Evolutionary conservation across 1,140 invertebrate genomes (phyloP).

Genomic region (Drosophila melanica): DNA sequence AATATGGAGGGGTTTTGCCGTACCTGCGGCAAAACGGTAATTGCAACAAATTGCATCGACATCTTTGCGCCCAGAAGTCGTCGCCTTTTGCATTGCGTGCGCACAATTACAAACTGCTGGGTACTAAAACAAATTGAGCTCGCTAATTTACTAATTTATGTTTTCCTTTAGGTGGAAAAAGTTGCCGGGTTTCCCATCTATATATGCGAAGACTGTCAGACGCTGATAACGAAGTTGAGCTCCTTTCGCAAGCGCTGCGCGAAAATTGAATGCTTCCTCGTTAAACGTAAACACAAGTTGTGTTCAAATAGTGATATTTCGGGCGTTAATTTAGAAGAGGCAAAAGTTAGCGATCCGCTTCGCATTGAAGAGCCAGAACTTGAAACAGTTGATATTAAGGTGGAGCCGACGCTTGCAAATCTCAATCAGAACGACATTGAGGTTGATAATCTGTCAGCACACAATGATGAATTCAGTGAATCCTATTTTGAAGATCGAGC

Average conservation of each 20-base stretch:
- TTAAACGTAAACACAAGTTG: slow-evolving; percentile 35
- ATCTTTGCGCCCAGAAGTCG: slow-evolving; percentile 43
- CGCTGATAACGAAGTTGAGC: slow-evolving; percentile 44
- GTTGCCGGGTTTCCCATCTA: slow-evolving; percentile 37
- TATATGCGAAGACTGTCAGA: slow-evolving; percentile 54
- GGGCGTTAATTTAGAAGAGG: neutral
- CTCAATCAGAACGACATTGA: neutral
- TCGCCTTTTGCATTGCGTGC: slow-evolving; percentile 40
- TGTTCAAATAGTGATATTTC: neutral
- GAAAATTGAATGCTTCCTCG: slow-evolving; percentile 58
- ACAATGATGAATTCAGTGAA: neutral
- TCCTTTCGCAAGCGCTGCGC: slow-evolving; percentile 58
- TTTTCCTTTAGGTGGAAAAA: slow-evolving; percentile 48
- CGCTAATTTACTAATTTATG: neutral
- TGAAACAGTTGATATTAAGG: slow-evolving; percentile 5
- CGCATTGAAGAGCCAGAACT: slow-evolving; percentile 19
- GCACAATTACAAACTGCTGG: slow-evolving; percentile 65
- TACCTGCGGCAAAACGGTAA: slow-evolving; percentile 52
- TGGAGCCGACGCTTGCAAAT: neutral
- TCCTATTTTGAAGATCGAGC: neutral
- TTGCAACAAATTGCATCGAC: slow-evolving; percentile 38
- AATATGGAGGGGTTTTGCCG: slow-evolving; percentile 63
- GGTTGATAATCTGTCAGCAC: neutral
- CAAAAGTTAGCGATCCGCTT: slow-evolving; percentile 43
- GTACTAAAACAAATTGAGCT: slow-evolving; percentile 9